Evolutionary conservation across 2,797 vertebrate genomes (phyloP), one percentile per base, ranked within the genome.

Genomic region (Sandelia bainsii): DNA sequence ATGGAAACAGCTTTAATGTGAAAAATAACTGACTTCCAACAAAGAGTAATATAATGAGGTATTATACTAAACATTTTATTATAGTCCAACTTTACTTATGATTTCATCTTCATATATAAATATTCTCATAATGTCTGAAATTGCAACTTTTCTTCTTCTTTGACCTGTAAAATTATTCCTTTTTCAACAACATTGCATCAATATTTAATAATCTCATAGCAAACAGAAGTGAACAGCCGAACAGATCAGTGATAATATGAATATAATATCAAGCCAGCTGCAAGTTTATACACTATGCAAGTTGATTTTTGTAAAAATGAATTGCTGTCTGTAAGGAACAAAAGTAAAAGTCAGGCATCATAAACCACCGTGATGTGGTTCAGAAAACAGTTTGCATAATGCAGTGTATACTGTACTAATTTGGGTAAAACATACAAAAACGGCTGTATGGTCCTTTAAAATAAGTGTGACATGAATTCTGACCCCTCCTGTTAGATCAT

Each of bases 401-500:
- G 17, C 14, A 16, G 12, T 2, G 8, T 16, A 19, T 4, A 1
- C 1, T 22, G 50, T 9, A 32, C 49, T 37, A 19, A 65, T 40
- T 14, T 23, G 51, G 44, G 39, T 42, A 4, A 60, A 67, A 67
- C 40, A 34, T 25, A 16, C 17, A 19, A 32, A 62, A 66, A 53
- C 68, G 20, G 13, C 40, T 2, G 74, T 1, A 3, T 45, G 59
- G 45, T 64, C 83, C 72, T 77, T 69, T 67, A 74, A 71, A 14
- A 25, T 9, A 48, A 77, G 25, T 0, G 1, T 0, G 20, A 25
- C 1, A 8, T 11, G 42, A 51, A 13, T 11, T 37, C 19, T 48
- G 12, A 8, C 37, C 7, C 12, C 11, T 34, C 46, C 44, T 22
- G 50, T 23, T 22, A 11, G 17, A 13, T 39, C 61, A 22, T 17